phyloP scores from a whole-genome alignment of 2,888 invertebrate genomes.

The Luperina testacea region DNA sequence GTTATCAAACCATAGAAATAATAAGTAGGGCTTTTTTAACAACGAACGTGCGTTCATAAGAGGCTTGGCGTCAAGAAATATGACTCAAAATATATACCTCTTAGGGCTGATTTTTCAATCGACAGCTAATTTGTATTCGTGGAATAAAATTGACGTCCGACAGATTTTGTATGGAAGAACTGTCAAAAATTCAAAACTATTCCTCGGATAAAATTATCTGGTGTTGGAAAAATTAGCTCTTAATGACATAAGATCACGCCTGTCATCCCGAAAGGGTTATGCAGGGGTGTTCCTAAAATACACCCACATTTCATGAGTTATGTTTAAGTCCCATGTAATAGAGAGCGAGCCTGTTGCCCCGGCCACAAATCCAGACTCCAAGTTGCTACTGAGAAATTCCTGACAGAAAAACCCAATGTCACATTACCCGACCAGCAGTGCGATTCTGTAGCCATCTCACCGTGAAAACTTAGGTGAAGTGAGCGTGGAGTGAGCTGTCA shows the following conservation, averaged over 20 bases:
- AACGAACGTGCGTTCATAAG: neutral
- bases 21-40: neutral
- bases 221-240: no score
- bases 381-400: neutral
- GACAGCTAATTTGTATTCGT: no score
- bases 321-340: neutral
- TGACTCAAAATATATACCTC: neutral
- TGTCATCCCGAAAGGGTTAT: neutral
- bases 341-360: neutral
- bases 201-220: no score
- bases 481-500: no score
- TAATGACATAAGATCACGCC: no score
- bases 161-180: no score
- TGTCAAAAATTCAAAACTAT: no score
- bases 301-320: neutral
- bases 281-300: neutral
- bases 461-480: no score
- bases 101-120: no score
- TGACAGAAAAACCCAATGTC: neutral
- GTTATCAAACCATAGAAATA: neutral
- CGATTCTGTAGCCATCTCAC: no score
- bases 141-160: no score
- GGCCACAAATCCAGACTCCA: accelerated
- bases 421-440: neutral
- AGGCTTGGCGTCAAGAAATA: neutral